Conservation (phyloP, 2,797 vertebrate genomes). For the Leptoclinus maculatus region DNA sequence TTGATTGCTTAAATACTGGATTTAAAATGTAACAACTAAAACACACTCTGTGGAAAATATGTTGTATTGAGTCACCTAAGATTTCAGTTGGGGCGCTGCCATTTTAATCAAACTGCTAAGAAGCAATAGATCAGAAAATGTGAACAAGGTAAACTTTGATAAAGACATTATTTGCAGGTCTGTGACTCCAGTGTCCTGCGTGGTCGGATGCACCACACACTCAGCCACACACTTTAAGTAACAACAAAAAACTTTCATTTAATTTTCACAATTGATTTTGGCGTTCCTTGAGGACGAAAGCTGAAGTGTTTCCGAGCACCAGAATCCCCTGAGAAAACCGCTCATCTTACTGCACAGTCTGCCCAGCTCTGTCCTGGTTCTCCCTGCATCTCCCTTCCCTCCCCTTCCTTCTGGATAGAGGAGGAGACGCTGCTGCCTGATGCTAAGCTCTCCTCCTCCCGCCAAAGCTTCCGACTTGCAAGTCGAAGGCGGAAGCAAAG, state of each 20-base stretch:
- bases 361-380: neutral
- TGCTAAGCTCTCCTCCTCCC: neutral
- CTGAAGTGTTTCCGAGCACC: neutral
- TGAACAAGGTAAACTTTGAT: neutral
- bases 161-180: neutral
- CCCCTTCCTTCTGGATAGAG: neutral
- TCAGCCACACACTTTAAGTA: constrained; percentile 3
- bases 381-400: no score
- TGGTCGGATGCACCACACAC: neutral
- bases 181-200: neutral
- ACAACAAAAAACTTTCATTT: neutral
- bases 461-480: neutral
- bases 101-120: constrained; percentile 22
- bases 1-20: constrained; percentile 41
- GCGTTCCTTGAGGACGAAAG: neutral
- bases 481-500: neutral
- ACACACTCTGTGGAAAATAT: neutral
- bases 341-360: neutral
- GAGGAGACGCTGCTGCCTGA: neutral
- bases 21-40: constrained; percentile 9
- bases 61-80: constrained; percentile 39
- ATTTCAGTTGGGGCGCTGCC: constrained; percentile 17
- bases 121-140: neutral
- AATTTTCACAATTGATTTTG: neutral
- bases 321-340: neutral